These are phyloP conservation scores for Drosophila mimetica DNA, from an alignment of 2,888 invertebrate species.

Conservation along the genomic window DNA sequence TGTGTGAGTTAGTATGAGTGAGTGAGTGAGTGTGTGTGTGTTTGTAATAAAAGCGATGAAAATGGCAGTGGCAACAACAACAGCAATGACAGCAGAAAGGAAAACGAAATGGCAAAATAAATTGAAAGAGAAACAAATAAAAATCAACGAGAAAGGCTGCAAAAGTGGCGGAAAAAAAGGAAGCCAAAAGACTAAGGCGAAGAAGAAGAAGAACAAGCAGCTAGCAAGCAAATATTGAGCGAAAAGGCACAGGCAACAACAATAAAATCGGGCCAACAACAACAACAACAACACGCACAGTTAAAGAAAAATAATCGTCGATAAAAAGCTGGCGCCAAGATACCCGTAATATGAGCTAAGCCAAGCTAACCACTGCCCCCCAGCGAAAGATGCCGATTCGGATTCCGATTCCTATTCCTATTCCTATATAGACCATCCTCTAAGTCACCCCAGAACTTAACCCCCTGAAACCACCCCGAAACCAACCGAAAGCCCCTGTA, in stretches of 20 bases:
- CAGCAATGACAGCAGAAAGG: constrained; percentile 76
- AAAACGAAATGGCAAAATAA: constrained; percentile 82
- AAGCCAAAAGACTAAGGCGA: constrained; percentile 33
- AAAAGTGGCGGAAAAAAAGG: constrained; percentile 73
- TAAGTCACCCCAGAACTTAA: constrained; percentile 6
- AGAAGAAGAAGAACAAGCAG: constrained; percentile 24
- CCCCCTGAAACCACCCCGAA: constrained; percentile 1
- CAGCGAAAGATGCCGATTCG: constrained; percentile 30
- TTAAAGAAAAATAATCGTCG: constrained; percentile 74
- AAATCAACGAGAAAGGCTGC: constrained; percentile 81
- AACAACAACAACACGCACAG: constrained; percentile 35
- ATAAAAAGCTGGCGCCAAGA: constrained; percentile 78
- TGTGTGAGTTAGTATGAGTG: constrained; percentile 24
- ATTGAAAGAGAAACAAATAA: constrained; percentile 82
- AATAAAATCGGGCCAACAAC: constrained; percentile 43
- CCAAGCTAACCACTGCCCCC: constrained; percentile 75
- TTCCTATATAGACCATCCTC: constrained; percentile 16
- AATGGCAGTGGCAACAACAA: constrained; percentile 68
- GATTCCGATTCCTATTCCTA: constrained; percentile 18
- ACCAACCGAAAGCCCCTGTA: neutral
- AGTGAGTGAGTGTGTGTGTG: constrained; percentile 58
- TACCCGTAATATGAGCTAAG: constrained; percentile 79
- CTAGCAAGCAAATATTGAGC: constrained; percentile 75
- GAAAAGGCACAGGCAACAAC: constrained; percentile 52
- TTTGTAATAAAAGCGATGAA: constrained; percentile 80